Conservation (phyloP, 2,888 invertebrate species). For the Aphrophora alni region DNA sequence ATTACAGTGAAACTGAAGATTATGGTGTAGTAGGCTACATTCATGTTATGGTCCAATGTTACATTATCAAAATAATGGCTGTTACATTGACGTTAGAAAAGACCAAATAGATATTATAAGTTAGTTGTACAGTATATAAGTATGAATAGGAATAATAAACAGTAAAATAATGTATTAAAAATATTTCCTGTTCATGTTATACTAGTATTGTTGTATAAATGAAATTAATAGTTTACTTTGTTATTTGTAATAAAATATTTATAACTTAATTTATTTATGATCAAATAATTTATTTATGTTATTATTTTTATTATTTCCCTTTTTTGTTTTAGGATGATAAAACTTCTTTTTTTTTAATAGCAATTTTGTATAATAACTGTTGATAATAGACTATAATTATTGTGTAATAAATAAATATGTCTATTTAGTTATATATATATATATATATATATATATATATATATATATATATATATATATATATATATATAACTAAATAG, state of each 20-base stretch:
- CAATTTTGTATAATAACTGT: too few species aligned
- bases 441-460: too few species aligned
- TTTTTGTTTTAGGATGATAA: not conserved
- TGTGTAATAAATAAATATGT: too few species aligned
- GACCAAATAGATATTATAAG: not conserved
- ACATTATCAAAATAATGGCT: not conserved
- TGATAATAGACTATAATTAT: too few species aligned
- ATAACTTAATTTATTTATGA: not conserved
- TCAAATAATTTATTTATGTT: not conserved
- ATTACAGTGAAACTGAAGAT: not conserved
- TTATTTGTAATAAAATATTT: not conserved
- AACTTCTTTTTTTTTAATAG: too few species aligned
- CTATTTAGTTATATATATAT: too few species aligned
- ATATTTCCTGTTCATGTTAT: not conserved
- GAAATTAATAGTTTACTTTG: not conserved
- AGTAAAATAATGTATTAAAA: not conserved
- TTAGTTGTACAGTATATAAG: not conserved
- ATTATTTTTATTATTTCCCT: not conserved
- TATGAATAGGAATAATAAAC: not conserved
- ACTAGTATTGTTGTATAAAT: not conserved
- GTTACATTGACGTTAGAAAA: not conserved
- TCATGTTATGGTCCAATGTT: not conserved
- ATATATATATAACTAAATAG: too few species aligned
- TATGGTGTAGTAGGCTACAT: not conserved
- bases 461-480: too few species aligned